phyloP scores from a whole-genome alignment of 2,888 invertebrate genomes.

The Globia sparganii region DNA sequence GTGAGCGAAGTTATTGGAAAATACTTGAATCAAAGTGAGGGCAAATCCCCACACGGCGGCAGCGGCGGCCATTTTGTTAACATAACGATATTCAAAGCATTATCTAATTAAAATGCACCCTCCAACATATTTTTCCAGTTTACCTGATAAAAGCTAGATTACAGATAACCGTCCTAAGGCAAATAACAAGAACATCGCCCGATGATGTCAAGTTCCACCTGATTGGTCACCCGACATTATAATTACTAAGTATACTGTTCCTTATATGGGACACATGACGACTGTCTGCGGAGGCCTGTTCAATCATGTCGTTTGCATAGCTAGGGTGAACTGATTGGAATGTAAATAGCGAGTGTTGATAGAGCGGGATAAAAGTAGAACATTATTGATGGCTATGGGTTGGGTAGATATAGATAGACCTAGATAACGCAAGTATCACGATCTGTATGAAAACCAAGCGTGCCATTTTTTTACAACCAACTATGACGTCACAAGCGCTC shows the following conservation, averaged over 20 bases:
- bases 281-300: conserved; percentile 55
- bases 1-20: conserved; percentile 1
- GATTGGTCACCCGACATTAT: conserved; percentile 40
- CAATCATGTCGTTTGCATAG: conserved; percentile 73
- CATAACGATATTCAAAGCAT: conserved; percentile 4
- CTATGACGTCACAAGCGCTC: no score
- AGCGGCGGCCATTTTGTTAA: not conserved
- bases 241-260: conserved; percentile 62
- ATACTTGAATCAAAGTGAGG: not conserved
- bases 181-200: conserved; percentile 31
- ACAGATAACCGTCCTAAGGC: not conserved
- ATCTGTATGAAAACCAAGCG: no score
- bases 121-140: conserved; percentile 9
- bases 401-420: no score
- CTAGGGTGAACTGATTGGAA: conserved; percentile 71
- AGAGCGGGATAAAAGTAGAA: conserved; percentile 4
- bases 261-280: conserved; percentile 52
- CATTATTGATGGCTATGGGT: not conserved
- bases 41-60: not conserved
- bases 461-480: no score
- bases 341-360: conserved; percentile 61
- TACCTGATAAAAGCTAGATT: not conserved
- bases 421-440: no score
- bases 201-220: conserved; percentile 38
- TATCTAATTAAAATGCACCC: conserved; percentile 30